A percentile compares a stretch with the other conserved stretches of the same genome.
Conservation (phyloP, 2,113 vertebrate genomes). For the Proteles cristata region DNA sequence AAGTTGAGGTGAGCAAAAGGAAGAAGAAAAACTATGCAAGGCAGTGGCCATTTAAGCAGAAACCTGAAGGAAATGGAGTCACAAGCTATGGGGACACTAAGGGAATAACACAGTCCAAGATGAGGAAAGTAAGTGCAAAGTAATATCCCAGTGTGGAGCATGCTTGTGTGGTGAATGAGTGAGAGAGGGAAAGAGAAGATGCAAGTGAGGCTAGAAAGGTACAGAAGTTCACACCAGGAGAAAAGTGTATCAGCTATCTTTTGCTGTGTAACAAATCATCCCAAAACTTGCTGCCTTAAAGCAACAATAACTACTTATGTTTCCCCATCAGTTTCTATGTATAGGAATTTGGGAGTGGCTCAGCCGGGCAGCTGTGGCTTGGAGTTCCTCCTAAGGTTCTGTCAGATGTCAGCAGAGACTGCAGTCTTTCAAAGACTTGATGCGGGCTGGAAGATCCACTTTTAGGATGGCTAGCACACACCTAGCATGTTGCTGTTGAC, state of each 20-base stretch:
- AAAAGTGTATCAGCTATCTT: background rate
- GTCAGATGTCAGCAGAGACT: background rate
- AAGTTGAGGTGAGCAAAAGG: background rate
- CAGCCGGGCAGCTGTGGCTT: background rate
- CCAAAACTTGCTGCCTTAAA: background rate
- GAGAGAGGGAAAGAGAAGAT: background rate
- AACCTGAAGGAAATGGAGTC: background rate
- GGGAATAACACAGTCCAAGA: background rate
- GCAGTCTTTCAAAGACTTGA: background rate
- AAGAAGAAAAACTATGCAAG: background rate
- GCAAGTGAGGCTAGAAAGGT: background rate
- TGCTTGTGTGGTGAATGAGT: background rate
- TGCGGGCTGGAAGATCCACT: background rate
- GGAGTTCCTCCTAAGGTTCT: background rate
- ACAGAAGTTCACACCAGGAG: background rate
- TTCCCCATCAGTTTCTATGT: background rate
- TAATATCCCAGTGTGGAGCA: background rate
- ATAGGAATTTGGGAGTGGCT: background rate
- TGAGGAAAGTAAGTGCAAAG: background rate
- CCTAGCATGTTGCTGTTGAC: background rate
- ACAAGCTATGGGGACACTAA: rapidly evolving
- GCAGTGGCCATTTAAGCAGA: background rate
- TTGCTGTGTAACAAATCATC: background rate
- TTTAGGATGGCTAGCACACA: background rate
- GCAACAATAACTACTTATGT: background rate